These are phyloP conservation scores for Peromyscus attwateri DNA, from an alignment of 2,797 vertebrate species.

Conservation along the genomic window DNA sequence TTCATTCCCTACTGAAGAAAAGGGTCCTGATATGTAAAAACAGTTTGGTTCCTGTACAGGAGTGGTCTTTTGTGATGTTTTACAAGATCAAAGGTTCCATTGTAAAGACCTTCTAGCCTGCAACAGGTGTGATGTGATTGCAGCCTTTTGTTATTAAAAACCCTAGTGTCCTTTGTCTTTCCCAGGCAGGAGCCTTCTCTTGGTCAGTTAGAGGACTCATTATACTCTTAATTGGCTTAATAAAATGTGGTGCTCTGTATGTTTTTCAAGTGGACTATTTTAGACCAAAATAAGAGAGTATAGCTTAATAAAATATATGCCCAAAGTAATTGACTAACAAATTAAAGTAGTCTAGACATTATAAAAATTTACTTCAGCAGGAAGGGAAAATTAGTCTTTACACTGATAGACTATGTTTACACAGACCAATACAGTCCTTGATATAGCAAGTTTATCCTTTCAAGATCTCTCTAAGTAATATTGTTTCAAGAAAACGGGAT, in stretches of 20 bases:
- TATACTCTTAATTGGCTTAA: neutral
- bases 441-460: neutral
- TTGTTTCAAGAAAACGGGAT: too few species aligned
- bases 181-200: neutral
- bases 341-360: neutral
- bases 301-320: neutral
- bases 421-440: neutral
- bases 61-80: neutral
- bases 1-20: neutral
- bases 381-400: neutral
- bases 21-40: neutral
- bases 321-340: neutral
- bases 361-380: neutral
- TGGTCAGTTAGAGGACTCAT: neutral
- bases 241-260: neutral
- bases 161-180: neutral
- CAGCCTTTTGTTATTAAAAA: neutral
- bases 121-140: neutral
- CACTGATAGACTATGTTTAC: neutral
- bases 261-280: neutral
- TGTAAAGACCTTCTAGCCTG: neutral
- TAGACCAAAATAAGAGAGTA: neutral
- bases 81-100: neutral
- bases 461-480: too few species aligned
- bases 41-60: neutral